Evolutionary conservation across 1,140 invertebrate genomes (phyloP).

Genomic region (Archegozetes longisetosus): DNA sequence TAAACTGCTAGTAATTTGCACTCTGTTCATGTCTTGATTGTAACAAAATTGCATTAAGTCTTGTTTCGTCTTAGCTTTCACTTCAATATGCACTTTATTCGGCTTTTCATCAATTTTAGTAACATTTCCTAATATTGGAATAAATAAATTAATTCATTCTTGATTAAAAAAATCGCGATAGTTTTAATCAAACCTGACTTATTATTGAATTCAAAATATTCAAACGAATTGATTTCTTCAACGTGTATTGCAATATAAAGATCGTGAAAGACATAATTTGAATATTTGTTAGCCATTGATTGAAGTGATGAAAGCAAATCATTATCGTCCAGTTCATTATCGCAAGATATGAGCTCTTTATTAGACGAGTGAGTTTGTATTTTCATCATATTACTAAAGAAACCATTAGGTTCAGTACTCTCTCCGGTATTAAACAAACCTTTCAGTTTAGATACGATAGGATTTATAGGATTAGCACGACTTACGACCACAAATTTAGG

Average conservation of each 20-base stretch:
- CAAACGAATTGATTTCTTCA: neutral
- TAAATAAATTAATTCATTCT: too few relatives aligned
- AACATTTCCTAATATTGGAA: neutral
- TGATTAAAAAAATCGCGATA: neutral
- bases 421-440: neutral
- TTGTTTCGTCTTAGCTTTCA: neutral
- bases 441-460: conserved; percentile 8
- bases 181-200: neutral
- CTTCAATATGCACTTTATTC: neutral
- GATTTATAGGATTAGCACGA: conserved; percentile 15
- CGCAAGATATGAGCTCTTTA: neutral
- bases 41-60: neutral
- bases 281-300: neutral
- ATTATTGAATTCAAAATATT: neutral
- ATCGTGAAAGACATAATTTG: neutral
- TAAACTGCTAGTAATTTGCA: neutral
- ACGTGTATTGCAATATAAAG: neutral
- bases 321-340: neutral
- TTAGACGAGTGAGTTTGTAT: too few relatives aligned
- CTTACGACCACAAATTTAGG: conserved; percentile 10
- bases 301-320: neutral
- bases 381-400: neutral
- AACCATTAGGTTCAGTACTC: neutral
- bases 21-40: neutral
- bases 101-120: neutral